These are phyloP conservation scores for Nibea coibor DNA, from an alignment of 2,113 vertebrate genomes.

Conservation along the genomic window DNA sequence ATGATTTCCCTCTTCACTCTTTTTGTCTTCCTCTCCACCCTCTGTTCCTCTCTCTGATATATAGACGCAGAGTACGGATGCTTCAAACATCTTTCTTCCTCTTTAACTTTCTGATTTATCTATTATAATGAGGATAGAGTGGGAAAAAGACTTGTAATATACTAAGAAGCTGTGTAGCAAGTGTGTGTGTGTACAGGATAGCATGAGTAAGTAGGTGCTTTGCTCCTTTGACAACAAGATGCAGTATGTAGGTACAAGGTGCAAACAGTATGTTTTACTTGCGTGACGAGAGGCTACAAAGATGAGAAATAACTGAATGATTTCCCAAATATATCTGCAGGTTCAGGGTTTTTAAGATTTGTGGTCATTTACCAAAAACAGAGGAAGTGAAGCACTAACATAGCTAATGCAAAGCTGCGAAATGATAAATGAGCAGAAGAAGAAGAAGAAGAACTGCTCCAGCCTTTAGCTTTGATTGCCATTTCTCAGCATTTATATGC, in stretches of 20 bases:
- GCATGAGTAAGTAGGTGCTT: background rate
- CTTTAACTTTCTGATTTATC: conserved; percentile 21
- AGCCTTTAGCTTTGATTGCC: no score
- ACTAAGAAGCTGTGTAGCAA: background rate
- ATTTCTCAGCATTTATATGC: no score
- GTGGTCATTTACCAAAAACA: background rate
- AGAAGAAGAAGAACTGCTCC: no score
- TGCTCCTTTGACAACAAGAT: background rate
- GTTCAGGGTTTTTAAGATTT: background rate
- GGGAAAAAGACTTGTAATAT: conserved; percentile 8
- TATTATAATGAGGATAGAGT: conserved; percentile 10
- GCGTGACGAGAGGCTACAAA: background rate
- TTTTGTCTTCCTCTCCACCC: background rate
- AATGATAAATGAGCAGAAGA: background rate
- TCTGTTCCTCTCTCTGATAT: background rate
- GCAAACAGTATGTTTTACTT: background rate
- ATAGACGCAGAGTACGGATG: background rate
- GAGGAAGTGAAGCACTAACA: background rate
- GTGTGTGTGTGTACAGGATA: background rate
- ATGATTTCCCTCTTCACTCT: background rate
- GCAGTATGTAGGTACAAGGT: background rate
- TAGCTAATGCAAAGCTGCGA: background rate
- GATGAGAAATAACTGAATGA: background rate
- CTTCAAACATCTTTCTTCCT: background rate
- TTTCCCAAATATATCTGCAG: background rate